These are phyloP conservation scores for Fistularia commersonii DNA, from an alignment of 2,797 vertebrate genomes.

Conservation along the genomic window DNA sequence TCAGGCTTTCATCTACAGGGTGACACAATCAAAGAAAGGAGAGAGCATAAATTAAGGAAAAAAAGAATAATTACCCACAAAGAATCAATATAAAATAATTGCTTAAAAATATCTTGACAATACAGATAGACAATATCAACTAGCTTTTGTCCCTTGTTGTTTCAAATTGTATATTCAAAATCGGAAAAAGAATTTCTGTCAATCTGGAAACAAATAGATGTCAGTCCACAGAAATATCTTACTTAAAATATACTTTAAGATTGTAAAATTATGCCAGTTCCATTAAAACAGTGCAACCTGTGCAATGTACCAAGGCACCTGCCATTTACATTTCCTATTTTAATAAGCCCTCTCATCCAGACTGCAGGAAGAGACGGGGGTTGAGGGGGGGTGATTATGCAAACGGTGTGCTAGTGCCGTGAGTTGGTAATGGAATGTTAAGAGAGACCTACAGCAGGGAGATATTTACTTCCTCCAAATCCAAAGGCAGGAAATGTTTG, in stretches of 20 bases:
- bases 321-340: conserved; percentile 8
- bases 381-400: conserved; percentile 63
- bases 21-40: background rate
- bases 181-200: no score
- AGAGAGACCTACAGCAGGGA: conserved; percentile 11
- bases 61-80: background rate
- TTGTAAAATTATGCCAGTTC: no score
- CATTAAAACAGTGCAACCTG: no score
- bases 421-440: conserved; percentile 58
- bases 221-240: no score
- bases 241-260: no score
- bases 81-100: conserved; percentile 2
- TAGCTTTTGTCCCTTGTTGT: no score
- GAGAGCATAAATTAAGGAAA: background rate
- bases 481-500: conserved; percentile 43
- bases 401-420: conserved; percentile 40
- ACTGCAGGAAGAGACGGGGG: conserved; percentile 50
- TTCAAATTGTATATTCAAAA: no score
- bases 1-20: conserved; percentile 50
- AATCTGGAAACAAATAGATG: no score
- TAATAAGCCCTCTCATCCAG: conserved; percentile 65
- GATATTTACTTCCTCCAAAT: conserved; percentile 28
- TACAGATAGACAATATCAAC: no score
- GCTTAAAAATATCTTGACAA: no score
- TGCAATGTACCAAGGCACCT: no score